phyloP scores from a whole-genome alignment of 2,113 vertebrate genomes.

The Lampris incognitus region DNA sequence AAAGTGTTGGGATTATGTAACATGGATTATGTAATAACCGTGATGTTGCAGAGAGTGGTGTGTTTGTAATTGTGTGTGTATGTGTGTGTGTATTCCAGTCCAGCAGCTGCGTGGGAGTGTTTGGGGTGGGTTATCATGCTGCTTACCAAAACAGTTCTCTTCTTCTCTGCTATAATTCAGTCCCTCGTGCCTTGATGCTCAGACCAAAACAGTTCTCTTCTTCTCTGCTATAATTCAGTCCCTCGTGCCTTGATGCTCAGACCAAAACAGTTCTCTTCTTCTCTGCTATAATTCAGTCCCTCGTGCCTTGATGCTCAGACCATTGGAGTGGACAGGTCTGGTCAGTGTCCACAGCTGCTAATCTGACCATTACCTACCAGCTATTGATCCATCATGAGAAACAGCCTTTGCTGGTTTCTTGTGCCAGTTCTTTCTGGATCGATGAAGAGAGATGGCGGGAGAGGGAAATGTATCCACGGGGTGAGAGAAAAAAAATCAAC shows the following conservation, averaged over 20 bases:
- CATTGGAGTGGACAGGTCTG: conserved; percentile 13
- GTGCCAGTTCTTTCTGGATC: conserved; percentile 22
- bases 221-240: not conserved
- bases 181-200: too few species aligned
- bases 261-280: conserved; percentile 15
- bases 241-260: too few species aligned
- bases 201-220: conserved; percentile 23
- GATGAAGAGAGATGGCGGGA: not conserved
- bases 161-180: too few species aligned
- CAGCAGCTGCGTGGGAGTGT: conserved; percentile 48
- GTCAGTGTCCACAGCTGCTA: conserved; percentile 3
- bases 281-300: not conserved
- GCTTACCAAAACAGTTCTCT: conserved; percentile 25
- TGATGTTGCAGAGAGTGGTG: conserved; percentile 11
- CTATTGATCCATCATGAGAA: conserved; percentile 14
- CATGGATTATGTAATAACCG: conserved; percentile 56
- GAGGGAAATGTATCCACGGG: not conserved
- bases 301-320: not conserved
- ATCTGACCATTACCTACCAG: conserved; percentile 25
- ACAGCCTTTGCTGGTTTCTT: conserved; percentile 6
- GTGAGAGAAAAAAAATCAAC: not conserved
- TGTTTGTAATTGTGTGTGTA: not conserved
- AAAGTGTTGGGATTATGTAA: conserved; percentile 65
- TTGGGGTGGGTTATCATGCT: conserved; percentile 51
- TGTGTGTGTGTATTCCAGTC: conserved; percentile 17